A percentile compares a stretch with the other conserved stretches of the same genome.
Evolutionary conservation across 92 coral and sea anemone species (phyloP).

Genomic region (Actinostola sp.): DNA sequence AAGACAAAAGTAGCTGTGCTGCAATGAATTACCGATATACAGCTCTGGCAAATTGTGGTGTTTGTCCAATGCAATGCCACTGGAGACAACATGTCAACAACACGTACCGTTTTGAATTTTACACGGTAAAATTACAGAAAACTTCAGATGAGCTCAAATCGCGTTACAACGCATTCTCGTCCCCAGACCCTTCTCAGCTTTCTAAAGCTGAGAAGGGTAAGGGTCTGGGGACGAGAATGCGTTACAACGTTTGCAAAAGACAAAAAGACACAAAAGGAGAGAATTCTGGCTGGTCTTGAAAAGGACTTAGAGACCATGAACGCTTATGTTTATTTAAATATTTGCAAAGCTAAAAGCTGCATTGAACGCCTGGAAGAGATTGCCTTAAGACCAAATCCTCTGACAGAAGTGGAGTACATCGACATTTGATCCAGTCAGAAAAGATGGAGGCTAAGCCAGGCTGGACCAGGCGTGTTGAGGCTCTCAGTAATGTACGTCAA

Average conservation of each 20-base stretch:
- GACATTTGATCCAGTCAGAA: constrained; percentile 48
- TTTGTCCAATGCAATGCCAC: constrained; percentile 22
- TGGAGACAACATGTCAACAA: constrained; percentile 34
- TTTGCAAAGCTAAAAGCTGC: background rate
- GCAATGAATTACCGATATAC: too few relatives aligned
- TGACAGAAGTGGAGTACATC: constrained; percentile 37
- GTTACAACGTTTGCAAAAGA: too few relatives aligned
- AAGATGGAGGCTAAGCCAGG: constrained; percentile 35
- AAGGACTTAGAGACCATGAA: constrained; percentile 2
- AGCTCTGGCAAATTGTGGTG: constrained; percentile 18
- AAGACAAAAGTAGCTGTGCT: background rate
- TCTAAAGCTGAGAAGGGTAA: too few relatives aligned
- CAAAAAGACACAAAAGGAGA: constrained; percentile 10
- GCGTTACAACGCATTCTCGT: constrained; percentile 21
- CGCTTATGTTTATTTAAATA: background rate
- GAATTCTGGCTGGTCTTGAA: background rate
- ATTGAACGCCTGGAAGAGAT: constrained; percentile 31
- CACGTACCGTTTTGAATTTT: constrained; percentile 21
- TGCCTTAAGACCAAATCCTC: constrained; percentile 52
- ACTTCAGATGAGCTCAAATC: constrained; percentile 8
- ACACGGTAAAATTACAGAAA: constrained; percentile 5
- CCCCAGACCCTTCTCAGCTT: too few relatives aligned
- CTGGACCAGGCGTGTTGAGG: constrained; percentile 27
- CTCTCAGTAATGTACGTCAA: constrained; percentile 21
- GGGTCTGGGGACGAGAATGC: too few relatives aligned